These are phyloP conservation scores for Drosophila teissieri DNA, from an alignment of 1,140 invertebrate species.

Conservation along the genomic window DNA sequence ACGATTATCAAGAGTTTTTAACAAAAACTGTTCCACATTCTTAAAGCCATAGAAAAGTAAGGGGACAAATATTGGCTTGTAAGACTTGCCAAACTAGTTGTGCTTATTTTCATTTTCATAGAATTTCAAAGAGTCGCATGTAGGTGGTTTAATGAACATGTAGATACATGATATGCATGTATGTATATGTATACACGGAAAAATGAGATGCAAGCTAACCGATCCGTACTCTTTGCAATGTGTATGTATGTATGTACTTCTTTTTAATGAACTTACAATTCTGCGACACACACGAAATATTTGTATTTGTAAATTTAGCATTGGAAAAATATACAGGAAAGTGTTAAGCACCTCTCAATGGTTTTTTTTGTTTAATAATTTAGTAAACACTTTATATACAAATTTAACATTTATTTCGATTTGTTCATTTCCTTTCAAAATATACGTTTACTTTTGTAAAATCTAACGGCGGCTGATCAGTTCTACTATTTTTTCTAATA, in stretches of 20 bases:
- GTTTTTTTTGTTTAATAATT: no score
- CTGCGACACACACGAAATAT: conserved; percentile 21
- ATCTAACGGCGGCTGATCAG: no score
- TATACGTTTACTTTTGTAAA: no score
- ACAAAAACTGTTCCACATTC: background rate
- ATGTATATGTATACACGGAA: background rate
- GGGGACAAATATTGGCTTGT: conserved; percentile 32
- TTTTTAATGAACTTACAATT: conserved; percentile 29
- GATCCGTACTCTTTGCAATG: background rate
- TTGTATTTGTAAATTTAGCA: no score
- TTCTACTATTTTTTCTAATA: no score
- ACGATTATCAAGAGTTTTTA: background rate
- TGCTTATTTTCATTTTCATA: conserved; percentile 40
- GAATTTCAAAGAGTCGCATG: conserved; percentile 27
- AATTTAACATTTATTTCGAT: no score
- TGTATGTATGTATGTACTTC: conserved; percentile 1
- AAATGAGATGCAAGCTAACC: background rate
- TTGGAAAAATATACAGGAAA: no score
- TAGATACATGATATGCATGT: background rate
- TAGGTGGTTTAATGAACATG: conserved; percentile 43
- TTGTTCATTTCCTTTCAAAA: no score
- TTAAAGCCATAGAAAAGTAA: background rate
- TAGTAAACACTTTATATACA: no score
- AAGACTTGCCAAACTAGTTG: conserved; percentile 71
- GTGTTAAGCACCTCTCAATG: no score